phyloP scores from a whole-genome alignment of 2,113 vertebrate species.

The Hemibates koningsi region DNA sequence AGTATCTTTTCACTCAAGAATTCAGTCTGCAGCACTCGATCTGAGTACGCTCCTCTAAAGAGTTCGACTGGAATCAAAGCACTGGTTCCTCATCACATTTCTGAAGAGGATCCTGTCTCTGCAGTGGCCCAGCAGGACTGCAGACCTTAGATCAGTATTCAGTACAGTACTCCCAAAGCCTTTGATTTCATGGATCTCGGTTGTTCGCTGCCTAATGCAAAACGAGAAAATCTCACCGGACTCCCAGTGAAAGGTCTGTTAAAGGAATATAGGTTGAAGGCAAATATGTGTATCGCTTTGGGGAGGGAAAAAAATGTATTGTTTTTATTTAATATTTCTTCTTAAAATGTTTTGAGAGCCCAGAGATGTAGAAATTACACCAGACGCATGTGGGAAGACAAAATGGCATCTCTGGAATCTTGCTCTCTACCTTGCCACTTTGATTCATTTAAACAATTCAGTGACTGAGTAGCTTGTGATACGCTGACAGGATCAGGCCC shows the following conservation, averaged over 20 bases:
- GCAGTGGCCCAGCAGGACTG: slow-evolving; percentile 53
- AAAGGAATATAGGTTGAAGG: slow-evolving; percentile 22
- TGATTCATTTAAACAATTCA: slow-evolving; percentile 50
- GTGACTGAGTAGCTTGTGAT: slow-evolving; percentile 55
- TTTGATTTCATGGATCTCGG: slow-evolving; percentile 69
- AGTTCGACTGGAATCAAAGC: slow-evolving; percentile 32
- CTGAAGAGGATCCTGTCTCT: slow-evolving; percentile 41
- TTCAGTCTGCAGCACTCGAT: background rate
- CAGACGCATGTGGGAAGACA: background rate
- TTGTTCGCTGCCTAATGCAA: slow-evolving; percentile 65
- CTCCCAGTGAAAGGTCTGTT: slow-evolving; percentile 48
- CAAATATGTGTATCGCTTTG: background rate
- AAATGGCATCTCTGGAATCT: slow-evolving; percentile 43
- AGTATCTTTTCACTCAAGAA: background rate
- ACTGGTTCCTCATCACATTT: slow-evolving; percentile 29
- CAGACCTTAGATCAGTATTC: slow-evolving; percentile 67
- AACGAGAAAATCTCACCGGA: slow-evolving; percentile 51
- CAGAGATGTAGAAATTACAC: background rate
- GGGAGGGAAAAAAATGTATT: background rate
- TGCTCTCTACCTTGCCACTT: slow-evolving; percentile 26
- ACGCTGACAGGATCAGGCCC: slow-evolving; percentile 26
- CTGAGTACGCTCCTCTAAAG: background rate
- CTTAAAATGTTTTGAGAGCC: background rate
- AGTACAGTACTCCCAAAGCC: slow-evolving; percentile 53
- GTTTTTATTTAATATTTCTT: slow-evolving; percentile 2